Base-by-base conservation (phyloP, 2,888 invertebrate species). In the Eumacrocentrus americanus region DNA sequence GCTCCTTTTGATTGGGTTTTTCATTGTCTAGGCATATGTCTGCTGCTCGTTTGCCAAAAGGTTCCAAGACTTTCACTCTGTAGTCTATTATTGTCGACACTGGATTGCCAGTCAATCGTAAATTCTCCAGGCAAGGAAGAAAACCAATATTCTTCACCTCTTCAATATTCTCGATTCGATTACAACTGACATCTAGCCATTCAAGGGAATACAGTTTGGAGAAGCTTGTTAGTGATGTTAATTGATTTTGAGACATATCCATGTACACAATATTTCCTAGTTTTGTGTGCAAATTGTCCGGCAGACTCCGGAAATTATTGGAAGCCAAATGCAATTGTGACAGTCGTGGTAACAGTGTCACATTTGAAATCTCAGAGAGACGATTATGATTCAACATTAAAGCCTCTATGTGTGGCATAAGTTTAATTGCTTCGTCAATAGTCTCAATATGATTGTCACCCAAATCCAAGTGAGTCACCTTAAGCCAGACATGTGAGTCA, bases 21-120 rank as follows among this genome's bases (percentile, higher is more conserved):
- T 94, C 91, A 75, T 92, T 94, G 76, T 98, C 98, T 61, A 98
- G 81, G 73, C 88, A 90, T 35, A 98, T 88, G 77, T 95, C 92
- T 11, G 86, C 83, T 70, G 94, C 92, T 65, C 95, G 86, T 46
- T 88, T 87, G 50, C 91, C 91, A 76, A 98, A 96, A 70, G 91
- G 88, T 71, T 95, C 92, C 67, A 98, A 83, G 2, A 95, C 92
- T 74, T 93, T 92, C 0, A 94, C 90, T 71, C 98, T 86, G 76
- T 96, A 98, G 82, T 98, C 97, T 75, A 91, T 87, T 55, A 89
- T 85, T 1, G 90, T 87, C 0, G 95, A 92, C 0, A 98, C 90
- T 12, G 92, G 92, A 83, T 98, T 98, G 0, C 95, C 95, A 0
- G 91, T 91, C 46, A 98, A 82, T 74, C 89, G 86, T n/a, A 98